phyloP scores from a whole-genome alignment of 2,113 vertebrate species.

The Solea solea region DNA sequence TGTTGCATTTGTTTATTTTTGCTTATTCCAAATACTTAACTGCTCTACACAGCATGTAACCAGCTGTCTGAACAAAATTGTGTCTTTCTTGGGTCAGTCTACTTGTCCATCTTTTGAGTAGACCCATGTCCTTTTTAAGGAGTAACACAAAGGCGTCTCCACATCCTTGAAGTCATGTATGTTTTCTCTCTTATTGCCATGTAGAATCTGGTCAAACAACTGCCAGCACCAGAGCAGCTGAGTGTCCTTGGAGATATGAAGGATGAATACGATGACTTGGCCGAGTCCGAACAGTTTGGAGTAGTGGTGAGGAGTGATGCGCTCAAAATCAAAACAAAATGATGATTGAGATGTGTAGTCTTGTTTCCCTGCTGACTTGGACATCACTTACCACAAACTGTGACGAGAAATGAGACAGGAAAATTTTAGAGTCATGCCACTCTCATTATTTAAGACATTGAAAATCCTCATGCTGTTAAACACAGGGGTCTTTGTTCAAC shows the following conservation, averaged over 20 bases:
- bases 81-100: no score
- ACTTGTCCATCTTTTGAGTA: no score
- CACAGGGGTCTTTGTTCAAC: constrained; percentile 49
- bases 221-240: constrained; percentile 83
- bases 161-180: not conserved
- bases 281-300: constrained; percentile 88
- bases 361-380: constrained; percentile 18
- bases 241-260: constrained; percentile 83
- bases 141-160: not conserved
- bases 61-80: no score
- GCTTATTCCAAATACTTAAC: no score
- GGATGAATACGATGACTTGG: constrained; percentile 88
- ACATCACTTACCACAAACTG: constrained; percentile 25
- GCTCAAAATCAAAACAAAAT: not conserved
- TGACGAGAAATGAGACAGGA: constrained; percentile 7
- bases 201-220: constrained; percentile 88
- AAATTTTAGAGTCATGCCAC: not conserved
- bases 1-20: no score
- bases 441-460: constrained; percentile 24
- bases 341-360: not conserved
- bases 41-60: no score
- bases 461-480: constrained; percentile 21
- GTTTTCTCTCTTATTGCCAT: constrained; percentile 23
- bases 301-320: constrained; percentile 83
- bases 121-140: no score